Conservation (phyloP, 2,888 invertebrate genomes). For the Trachelus tabidus region DNA sequence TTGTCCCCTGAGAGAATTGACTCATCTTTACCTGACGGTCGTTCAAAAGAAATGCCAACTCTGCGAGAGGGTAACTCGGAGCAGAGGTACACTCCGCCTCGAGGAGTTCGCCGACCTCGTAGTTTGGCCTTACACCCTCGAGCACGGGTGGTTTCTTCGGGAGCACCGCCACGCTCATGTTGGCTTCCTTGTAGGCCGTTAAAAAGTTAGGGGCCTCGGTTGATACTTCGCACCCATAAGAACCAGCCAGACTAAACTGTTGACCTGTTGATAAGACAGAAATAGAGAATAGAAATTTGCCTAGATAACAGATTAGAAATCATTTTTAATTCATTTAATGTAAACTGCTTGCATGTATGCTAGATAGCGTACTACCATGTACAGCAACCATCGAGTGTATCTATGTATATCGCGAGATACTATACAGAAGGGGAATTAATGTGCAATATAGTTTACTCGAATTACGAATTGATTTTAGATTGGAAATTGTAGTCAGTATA, state of each 20-base stretch:
- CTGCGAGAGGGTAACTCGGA: slow-evolving; percentile 57
- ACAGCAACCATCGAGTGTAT: background rate
- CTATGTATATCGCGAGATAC: background rate
- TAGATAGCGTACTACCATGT: background rate
- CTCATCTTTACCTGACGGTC: slow-evolving; percentile 47
- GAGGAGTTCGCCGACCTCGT: slow-evolving; percentile 56
- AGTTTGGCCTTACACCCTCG: slow-evolving; percentile 54
- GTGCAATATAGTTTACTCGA: background rate
- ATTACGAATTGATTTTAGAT: background rate
- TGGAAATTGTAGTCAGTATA: background rate
- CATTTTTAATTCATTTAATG: background rate
- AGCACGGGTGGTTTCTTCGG: slow-evolving; percentile 50
- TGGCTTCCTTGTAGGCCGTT: slow-evolving; percentile 51
- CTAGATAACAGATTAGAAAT: background rate
- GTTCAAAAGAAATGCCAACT: slow-evolving; percentile 58
- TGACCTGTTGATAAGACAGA: background rate
- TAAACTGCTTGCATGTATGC: background rate
- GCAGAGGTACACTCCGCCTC: slow-evolving; percentile 56
- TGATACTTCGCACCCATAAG: slow-evolving; percentile 59
- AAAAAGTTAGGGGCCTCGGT: slow-evolving; percentile 54
- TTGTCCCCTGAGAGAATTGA: background rate
- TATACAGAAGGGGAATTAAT: background rate
- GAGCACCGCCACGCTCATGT: slow-evolving; percentile 58
- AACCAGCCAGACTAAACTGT: slow-evolving; percentile 35
- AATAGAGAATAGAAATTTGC: background rate